Conservation (phyloP, 1,140 invertebrate genomes). For the Prorops nasuta region DNA sequence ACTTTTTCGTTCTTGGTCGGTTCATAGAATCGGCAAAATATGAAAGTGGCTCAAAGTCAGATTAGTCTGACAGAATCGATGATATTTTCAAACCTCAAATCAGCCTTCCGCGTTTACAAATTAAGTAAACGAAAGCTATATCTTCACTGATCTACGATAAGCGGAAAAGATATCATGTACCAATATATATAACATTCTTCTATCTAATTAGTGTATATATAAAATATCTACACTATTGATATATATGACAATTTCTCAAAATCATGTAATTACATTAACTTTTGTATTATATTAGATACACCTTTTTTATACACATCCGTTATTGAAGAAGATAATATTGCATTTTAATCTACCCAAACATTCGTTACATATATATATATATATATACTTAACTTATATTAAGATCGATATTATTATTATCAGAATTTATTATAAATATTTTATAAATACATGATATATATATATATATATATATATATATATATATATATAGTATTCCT, state of each 20-base stretch:
- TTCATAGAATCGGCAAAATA: constrained; percentile 54
- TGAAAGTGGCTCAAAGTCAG: constrained; percentile 23
- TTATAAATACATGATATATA: too few relatives aligned
- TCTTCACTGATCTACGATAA: not conserved
- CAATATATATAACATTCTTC: constrained; percentile 3
- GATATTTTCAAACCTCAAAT: not conserved
- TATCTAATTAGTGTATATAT: not conserved
- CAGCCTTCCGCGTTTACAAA: not conserved
- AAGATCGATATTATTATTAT: too few relatives aligned
- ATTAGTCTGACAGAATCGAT: constrained; percentile 8
- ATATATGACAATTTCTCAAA: not conserved
- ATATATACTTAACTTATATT: constrained; percentile 5
- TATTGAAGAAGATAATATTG: constrained; percentile 1
- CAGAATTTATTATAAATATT: too few relatives aligned
- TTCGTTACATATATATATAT: constrained; percentile 9
- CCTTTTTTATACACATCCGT: constrained; percentile 4
- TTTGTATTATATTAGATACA: constrained; percentile 15
- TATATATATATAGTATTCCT: too few relatives aligned
- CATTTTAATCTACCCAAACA: constrained; percentile 2
- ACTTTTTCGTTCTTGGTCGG: constrained; percentile 54
- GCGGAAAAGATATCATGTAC: not conserved
- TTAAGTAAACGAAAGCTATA: not conserved
- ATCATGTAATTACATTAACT: constrained; percentile 8
- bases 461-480: too few relatives aligned
- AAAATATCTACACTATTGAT: not conserved